Percentiles rank a stretch among this genome's conserved stretches.
Conservation (phyloP, 2,113 vertebrate species). For the Gopherus evgoodei region DNA sequence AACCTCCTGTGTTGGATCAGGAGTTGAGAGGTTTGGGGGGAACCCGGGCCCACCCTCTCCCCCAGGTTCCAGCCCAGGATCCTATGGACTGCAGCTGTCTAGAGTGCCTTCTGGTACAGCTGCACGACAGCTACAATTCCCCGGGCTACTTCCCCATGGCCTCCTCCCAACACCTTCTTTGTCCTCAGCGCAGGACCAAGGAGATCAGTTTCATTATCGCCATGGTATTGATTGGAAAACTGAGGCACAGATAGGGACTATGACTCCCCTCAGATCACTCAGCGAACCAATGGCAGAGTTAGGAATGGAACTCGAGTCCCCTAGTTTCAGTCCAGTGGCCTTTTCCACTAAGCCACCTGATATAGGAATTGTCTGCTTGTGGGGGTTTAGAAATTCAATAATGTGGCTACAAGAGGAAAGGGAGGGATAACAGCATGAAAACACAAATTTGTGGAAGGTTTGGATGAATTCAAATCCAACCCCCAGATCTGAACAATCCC, state of each 20-base stretch:
- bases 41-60: too few relatives aligned
- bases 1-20: too few relatives aligned
- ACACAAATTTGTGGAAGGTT: background rate
- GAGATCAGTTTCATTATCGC: background rate
- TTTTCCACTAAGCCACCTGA: fast-evolving
- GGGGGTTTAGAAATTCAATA: background rate
- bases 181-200: background rate
- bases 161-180: too few relatives aligned
- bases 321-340: background rate
- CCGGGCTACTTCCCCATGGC: too few relatives aligned
- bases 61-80: too few relatives aligned
- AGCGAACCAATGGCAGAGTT: background rate
- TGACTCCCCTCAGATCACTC: background rate
- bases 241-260: background rate
- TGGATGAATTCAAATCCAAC: background rate
- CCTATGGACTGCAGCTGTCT: too few relatives aligned
- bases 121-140: too few relatives aligned
- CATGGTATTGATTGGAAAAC: background rate
- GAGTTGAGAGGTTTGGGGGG: too few relatives aligned
- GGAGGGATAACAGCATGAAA: background rate
- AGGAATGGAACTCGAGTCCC: background rate
- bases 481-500: background rate
- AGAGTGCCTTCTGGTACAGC: too few relatives aligned
- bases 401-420: background rate
- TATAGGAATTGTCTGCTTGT: background rate